Evolutionary conservation across 2,113 vertebrate genomes (phyloP).

Genomic region (Upupa epops): DNA sequence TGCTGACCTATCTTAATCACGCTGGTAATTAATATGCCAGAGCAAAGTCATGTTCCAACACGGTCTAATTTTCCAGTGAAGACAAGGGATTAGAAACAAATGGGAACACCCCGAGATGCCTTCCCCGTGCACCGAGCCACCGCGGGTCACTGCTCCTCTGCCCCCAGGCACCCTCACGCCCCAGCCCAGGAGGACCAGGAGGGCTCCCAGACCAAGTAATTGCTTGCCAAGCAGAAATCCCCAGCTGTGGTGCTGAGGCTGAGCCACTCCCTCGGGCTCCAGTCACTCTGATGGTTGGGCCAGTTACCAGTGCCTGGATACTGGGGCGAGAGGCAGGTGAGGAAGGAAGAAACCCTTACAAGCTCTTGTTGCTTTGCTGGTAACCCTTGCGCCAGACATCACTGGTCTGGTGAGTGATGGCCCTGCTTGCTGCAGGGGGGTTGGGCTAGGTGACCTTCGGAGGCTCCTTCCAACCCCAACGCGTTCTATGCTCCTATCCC

Average conservation of each 20-base stretch:
- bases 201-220: not conserved
- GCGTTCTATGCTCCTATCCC: too few relatives aligned
- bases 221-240: not conserved
- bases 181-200: not conserved
- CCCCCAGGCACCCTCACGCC: not conserved
- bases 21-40: slow-evolving; percentile 24
- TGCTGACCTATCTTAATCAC: slow-evolving; percentile 61
- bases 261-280: not conserved
- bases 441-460: too few relatives aligned
- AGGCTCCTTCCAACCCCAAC: too few relatives aligned
- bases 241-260: not conserved
- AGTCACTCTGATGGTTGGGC: slow-evolving; percentile 24
- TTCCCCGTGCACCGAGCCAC: rapidly evolving
- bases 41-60: slow-evolving; percentile 53
- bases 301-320: slow-evolving; percentile 24
- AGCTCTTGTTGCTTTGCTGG: not conserved
- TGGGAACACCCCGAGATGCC: not conserved
- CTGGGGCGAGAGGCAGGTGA: not conserved
- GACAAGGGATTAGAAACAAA: slow-evolving; percentile 7
- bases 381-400: not conserved
- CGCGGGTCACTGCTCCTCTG: not conserved
- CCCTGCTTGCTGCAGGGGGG: too few relatives aligned
- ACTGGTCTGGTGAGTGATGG: too few relatives aligned
- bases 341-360: not conserved
- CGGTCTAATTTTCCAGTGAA: not conserved